Evolutionary conservation across 2,888 invertebrate genomes (phyloP).

Genomic region (Trypoxylon attenuatum): DNA sequence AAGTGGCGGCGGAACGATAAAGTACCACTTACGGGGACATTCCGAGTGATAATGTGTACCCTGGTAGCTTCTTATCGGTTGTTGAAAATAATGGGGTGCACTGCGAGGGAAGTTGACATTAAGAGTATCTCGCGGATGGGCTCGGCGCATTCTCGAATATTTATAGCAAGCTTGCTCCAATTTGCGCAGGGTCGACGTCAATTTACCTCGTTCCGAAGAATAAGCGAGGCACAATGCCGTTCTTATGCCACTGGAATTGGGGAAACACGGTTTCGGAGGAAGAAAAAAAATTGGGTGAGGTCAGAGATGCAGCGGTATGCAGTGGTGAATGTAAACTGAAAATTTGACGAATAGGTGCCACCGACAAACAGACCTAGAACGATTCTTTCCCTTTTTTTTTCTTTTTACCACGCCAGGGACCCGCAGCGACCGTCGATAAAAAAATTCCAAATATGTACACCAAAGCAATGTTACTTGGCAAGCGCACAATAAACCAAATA

Average conservation of each 20-base stretch:
- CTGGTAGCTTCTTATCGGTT: not conserved
- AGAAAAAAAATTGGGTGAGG: not conserved
- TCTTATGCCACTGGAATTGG: not conserved
- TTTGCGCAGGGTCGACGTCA: not conserved
- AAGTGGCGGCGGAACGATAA: not conserved
- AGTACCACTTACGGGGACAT: not conserved
- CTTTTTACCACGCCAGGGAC: slow-evolving; percentile 22
- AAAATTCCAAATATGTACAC: too few relatives aligned
- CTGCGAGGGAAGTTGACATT: not conserved
- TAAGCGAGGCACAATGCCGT: not conserved
- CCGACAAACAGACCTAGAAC: slow-evolving; percentile 13
- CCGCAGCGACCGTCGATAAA: slow-evolving; percentile 23
- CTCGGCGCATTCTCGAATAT: not conserved
- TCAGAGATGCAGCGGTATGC: not conserved
- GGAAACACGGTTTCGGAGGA: not conserved
- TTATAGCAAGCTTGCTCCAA: not conserved
- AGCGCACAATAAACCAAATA: too few relatives aligned
- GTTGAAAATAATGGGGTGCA: not conserved
- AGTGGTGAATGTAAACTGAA: slow-evolving; percentile 8
- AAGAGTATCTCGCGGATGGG: not conserved
- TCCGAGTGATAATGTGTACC: too few relatives aligned
- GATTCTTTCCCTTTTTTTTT: slow-evolving; percentile 12
- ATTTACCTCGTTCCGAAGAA: slow-evolving; percentile 1
- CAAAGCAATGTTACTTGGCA: too few relatives aligned
- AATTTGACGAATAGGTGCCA: slow-evolving; percentile 10